phyloP scores from a whole-genome alignment of 2,797 vertebrate species.

The Ficedula albicollis region DNA sequence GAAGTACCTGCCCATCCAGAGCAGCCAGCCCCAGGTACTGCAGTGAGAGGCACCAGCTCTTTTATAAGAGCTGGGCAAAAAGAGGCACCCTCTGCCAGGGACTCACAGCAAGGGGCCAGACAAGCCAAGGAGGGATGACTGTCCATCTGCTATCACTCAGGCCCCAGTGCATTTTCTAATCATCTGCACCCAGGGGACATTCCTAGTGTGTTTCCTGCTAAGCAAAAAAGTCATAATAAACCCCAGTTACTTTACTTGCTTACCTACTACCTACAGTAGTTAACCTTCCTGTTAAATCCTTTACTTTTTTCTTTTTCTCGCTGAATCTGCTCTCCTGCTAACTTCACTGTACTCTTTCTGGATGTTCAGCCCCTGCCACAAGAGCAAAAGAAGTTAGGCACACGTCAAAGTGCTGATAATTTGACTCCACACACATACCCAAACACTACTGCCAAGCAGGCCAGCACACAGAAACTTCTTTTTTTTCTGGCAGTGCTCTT shows the following conservation, averaged over 20 bases:
- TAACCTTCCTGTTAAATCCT: not conserved
- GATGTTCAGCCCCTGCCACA: not conserved
- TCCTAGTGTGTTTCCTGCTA: not conserved
- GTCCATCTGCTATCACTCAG: not conserved
- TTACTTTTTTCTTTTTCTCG: not conserved
- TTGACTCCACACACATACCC: not conserved
- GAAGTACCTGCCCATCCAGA: not conserved
- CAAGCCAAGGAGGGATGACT: not conserved
- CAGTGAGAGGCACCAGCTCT: not conserved
- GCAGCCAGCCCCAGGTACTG: not conserved
- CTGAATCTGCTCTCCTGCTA: not conserved
- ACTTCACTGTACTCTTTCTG: not conserved
- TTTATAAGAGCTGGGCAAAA: not conserved
- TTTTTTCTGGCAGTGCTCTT: not conserved
- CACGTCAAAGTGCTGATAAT: not conserved
- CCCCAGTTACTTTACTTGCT: not conserved
- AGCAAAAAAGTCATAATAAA: not conserved
- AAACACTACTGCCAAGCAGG: not conserved
- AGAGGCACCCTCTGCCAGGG: not conserved
- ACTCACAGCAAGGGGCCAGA: not conserved
- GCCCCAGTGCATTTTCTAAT: not conserved
- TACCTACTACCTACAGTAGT: not conserved
- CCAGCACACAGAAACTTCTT: conserved; percentile 3
- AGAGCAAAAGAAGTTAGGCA: not conserved
- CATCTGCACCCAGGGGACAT: not conserved